These are phyloP conservation scores for Furnarius figulus DNA, from an alignment of 2,113 vertebrate species.

Conservation along the genomic window DNA sequence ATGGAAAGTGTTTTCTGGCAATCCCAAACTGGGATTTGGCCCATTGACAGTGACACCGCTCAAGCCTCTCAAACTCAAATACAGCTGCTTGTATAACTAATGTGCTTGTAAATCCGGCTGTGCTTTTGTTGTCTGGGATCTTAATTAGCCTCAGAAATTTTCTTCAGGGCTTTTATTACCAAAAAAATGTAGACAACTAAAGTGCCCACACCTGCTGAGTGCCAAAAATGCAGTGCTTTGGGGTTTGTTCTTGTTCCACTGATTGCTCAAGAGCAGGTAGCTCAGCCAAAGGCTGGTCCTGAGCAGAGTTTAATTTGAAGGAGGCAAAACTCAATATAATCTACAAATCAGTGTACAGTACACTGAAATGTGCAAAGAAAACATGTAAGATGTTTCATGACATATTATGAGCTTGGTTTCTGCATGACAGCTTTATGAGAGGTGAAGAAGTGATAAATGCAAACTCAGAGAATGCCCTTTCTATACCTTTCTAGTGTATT, in stretches of 20 bases:
- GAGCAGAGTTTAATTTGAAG: neutral
- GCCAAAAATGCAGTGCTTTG: neutral
- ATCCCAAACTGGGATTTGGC: neutral
- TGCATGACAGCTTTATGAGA: neutral
- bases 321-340: neutral
- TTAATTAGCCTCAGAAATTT: constrained; percentile 23
- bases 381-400: fast-evolving
- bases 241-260: neutral
- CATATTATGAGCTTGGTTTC: neutral
- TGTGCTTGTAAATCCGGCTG: neutral
- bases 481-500: neutral
- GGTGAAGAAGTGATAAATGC: neutral
- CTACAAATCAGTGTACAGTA: neutral
- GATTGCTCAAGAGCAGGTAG: neutral
- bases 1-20: neutral
- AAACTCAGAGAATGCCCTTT: neutral
- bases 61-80: neutral
- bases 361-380: neutral
- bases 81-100: neutral
- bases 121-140: constrained; percentile 26
- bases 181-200: neutral
- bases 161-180: neutral
- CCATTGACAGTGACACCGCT: neutral
- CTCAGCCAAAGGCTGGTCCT: neutral
- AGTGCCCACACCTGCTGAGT: fast-evolving